A percentile compares a stretch with the other conserved stretches of the same genome.
These are phyloP conservation scores for Hydrotaea diabolus DNA, from an alignment of 2,888 invertebrate species.

Conservation along the genomic window DNA sequence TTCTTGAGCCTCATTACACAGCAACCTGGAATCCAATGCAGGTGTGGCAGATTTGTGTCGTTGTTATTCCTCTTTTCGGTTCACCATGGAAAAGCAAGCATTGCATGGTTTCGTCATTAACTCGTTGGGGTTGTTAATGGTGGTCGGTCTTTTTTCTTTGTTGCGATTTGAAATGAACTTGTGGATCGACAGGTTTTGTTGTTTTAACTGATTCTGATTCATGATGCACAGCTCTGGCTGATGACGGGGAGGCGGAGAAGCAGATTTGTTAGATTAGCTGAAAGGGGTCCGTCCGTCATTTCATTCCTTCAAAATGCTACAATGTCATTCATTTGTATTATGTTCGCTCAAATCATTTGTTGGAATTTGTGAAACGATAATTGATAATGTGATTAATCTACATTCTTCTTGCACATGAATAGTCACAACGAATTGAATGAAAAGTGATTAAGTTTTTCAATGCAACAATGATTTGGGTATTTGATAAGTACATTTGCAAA, in stretches of 20 bases:
- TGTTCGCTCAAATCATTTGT: slow-evolving; percentile 43
- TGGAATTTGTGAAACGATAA: slow-evolving; percentile 23
- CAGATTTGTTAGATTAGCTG: background rate
- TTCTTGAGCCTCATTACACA: slow-evolving; percentile 25
- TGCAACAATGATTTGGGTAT: background rate
- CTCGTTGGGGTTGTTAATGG: slow-evolving; percentile 42
- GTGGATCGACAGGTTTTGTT: slow-evolving; percentile 71
- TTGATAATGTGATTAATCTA: slow-evolving; percentile 28
- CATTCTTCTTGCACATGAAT: background rate
- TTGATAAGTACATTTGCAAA: slow-evolving; percentile 11
- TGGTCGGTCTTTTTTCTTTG: slow-evolving; percentile 45
- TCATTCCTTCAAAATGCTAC: background rate
- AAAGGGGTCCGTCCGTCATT: background rate
- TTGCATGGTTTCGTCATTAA: slow-evolving; percentile 60
- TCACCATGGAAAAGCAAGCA: slow-evolving; percentile 45
- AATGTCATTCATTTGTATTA: slow-evolving; percentile 14
- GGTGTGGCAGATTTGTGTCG: slow-evolving; percentile 64
- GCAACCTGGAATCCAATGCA: slow-evolving; percentile 57
- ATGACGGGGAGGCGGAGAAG: background rate
- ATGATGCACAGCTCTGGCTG: background rate
- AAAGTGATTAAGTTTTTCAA: background rate
- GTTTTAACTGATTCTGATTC: slow-evolving; percentile 68
- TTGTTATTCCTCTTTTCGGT: slow-evolving; percentile 36
- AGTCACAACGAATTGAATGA: background rate
- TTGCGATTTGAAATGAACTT: slow-evolving; percentile 58